Evolutionary conservation across 2,113 vertebrate species (phyloP).

Genomic region (Limanda limanda): DNA sequence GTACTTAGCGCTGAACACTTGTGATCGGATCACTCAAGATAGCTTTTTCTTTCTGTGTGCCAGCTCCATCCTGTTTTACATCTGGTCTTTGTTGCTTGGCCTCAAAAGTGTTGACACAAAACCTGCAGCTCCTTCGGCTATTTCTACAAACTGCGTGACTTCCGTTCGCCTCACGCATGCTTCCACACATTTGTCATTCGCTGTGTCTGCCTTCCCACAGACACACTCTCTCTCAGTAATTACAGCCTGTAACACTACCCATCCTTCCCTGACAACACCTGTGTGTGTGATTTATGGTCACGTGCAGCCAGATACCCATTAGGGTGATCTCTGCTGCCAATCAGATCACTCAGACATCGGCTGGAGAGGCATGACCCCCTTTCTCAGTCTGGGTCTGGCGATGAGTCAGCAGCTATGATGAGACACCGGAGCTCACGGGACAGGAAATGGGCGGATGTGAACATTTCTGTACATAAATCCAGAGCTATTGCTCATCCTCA

Average conservation of each 20-base stretch:
- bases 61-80: too few relatives aligned
- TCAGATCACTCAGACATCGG: constrained; percentile 26
- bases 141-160: background rate
- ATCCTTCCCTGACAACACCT: constrained; percentile 55
- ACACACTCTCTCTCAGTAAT: constrained; percentile 23
- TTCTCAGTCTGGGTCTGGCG: constrained; percentile 28
- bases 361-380: constrained; percentile 20
- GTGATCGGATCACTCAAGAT: too few relatives aligned
- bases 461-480: constrained; percentile 35
- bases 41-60: background rate
- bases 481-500: constrained; percentile 21
- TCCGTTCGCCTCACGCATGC: constrained; percentile 5
- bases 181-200: constrained; percentile 17
- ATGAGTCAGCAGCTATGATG: constrained; percentile 51
- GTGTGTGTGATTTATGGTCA: constrained; percentile 57
- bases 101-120: background rate
- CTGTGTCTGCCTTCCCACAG: background rate
- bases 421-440: background rate
- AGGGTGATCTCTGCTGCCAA: constrained; percentile 22
- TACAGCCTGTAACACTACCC: constrained; percentile 4
- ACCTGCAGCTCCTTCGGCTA: background rate
- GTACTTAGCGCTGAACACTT: too few relatives aligned
- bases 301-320: constrained; percentile 22
- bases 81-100: background rate
- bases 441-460: constrained; percentile 52